Conservation (phyloP, 2,888 invertebrate genomes). For the Chrysotoxum bicinctum region DNA sequence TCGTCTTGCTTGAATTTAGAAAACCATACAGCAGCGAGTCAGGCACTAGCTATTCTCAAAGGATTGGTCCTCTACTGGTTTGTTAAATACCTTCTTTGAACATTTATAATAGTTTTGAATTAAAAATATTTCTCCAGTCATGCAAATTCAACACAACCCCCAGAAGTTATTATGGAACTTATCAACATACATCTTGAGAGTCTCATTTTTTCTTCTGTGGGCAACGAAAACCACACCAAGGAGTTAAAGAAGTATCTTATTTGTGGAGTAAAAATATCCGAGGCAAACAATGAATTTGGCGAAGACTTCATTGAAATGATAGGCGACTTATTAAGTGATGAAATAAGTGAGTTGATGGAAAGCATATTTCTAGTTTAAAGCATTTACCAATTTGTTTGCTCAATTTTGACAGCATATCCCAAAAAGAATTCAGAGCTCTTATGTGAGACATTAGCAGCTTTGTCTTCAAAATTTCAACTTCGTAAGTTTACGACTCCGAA, state of each 20-base stretch:
- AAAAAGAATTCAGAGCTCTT: slow-evolving; percentile 82
- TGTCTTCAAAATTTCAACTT: slow-evolving; percentile 84
- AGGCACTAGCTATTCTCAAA: slow-evolving; percentile 80
- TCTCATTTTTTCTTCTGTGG: slow-evolving; percentile 79
- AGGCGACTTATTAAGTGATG: slow-evolving; percentile 81
- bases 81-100: background rate
- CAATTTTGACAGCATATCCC: slow-evolving; percentile 75
- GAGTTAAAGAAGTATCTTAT: slow-evolving; percentile 81
- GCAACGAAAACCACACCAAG: slow-evolving; percentile 77
- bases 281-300: slow-evolving; percentile 85
- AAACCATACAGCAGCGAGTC: slow-evolving; percentile 79
- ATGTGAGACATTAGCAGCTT: slow-evolving; percentile 89
- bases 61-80: slow-evolving; percentile 76
- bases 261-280: slow-evolving; percentile 88
- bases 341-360: slow-evolving; percentile 76
- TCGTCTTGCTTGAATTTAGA: slow-evolving; percentile 79
- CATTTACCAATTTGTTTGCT: background rate
- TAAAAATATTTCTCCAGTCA: slow-evolving; percentile 62
- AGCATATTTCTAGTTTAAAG: too few relatives aligned
- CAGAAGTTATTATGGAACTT: slow-evolving; percentile 77
- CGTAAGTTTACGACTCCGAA: slow-evolving; percentile 76
- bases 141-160: slow-evolving; percentile 73
- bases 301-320: slow-evolving; percentile 86
- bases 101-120: background rate
- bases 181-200: slow-evolving; percentile 81